Base-by-base conservation (phyloP, 1,140 invertebrate species). In the Sycophaga agraensis region DNA sequence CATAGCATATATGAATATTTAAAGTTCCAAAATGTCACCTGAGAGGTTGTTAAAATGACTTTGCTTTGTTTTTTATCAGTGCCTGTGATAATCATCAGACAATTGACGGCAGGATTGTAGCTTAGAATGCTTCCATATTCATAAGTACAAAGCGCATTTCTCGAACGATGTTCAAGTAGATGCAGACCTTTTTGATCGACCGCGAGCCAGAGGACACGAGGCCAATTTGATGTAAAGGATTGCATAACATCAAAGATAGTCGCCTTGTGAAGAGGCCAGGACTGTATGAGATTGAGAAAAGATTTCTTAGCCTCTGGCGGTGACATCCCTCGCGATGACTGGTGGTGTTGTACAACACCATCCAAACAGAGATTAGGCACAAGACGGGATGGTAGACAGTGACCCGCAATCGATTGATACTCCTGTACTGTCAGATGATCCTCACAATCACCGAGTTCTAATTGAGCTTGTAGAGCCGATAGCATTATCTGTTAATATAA, bases 241-340 rank as follows among this genome's bases (percentile, higher is more conserved):
- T 97, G 94, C 86, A 94, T 93, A 22, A 97, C 95, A 77, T 97
- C 94, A 78, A 96, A 98, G 66, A 98, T 92, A 6, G 93, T 96
- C 4, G 94, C 92, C 66, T 91, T 87, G 67, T 97, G 92, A 40
- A 97, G 82, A 8, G 93, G 92, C 94, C 94, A 97, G 48, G 90
- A 92, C 75, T 93, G 90, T 54, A 97, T 93, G 5, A 97, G 82
- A 78, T 96, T 96, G n/a, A 98, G 84, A 73, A 97, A 96, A 2
- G 93, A 88, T 75, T 96, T 91, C 74, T 96, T 94, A 1, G 94
- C 90, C 77, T 94, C 91, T 1, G 89, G 85, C 3, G 90, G 84
- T 35, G 88, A 86, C 86, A 96, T 94, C 65, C 93, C 92, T 50
- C 89, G 82, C 46, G 97, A 82, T 35, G 89, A 90, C 75, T 94